Evolutionary conservation across 2,113 vertebrate genomes (phyloP), one percentile per base, ranked within the genome.

Genomic region (Clinocottus analis): DNA sequence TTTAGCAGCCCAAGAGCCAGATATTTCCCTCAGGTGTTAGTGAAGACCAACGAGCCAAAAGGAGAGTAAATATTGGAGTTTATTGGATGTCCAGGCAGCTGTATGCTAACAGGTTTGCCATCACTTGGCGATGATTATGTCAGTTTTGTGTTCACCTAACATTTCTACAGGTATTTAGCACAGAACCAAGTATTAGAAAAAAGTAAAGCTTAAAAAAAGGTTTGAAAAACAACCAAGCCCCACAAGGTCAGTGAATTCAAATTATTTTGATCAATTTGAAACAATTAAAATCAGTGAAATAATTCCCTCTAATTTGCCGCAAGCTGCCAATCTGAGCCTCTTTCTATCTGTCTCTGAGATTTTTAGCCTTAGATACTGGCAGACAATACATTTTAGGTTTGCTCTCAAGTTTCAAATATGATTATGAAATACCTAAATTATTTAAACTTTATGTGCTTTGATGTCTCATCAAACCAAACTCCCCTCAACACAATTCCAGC

Each of bases 391-490:
- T 10, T 64, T 72, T 27, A 70, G 3, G 5, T 61, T 16, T 64
- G 37, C 17, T 71, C 7, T 73, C 23, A 67, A 81, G 66, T 45
- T 84, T 55, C 16, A 72, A 67, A 77, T 53, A 29, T 70, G 33
- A 60, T 72, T 47, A 56, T 59, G 29, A 85, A 77, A 77, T 25
- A 8, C 33, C 61, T 77, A 4, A 80, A 76, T 87, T 39, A 79
- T 83, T 82, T 29, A 83, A 77, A 81, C 58, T 62, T 27, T n/a
- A 16, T 58, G 51, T 6, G 25, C 84, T 86, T 87, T 91, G 79
- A 83, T 78, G 80, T 82, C 21, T 75, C 84, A 87, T 85, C 87
- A 83, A 82, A 84, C 61, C 43, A 37, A 81, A 72, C 60, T 67
- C 41, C 43, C 72, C 55, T 72, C 41, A 64, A 61, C 60, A 75